Evolutionary conservation across 2,113 vertebrate genomes (phyloP).

Genomic region (Furnarius figulus): DNA sequence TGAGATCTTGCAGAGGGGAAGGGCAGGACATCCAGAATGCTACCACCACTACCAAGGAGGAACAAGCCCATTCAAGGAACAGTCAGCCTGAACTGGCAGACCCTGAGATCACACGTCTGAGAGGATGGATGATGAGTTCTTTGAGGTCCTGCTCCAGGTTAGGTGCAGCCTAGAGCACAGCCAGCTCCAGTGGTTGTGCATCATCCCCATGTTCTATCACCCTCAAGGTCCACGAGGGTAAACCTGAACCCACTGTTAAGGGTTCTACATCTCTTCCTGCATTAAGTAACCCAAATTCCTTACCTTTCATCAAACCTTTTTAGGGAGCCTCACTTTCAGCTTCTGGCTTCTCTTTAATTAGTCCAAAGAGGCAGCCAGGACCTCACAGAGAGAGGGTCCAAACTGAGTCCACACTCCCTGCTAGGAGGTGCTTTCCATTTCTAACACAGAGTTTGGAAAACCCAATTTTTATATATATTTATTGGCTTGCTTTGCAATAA

Average conservation of each 20-base stretch:
- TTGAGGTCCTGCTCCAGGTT: background rate
- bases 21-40: background rate
- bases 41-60: background rate
- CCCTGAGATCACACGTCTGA: background rate
- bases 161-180: accelerated
- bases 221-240: accelerated
- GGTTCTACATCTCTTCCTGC: background rate
- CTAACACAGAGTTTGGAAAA: background rate
- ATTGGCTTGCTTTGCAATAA: background rate
- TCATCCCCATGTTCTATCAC: accelerated
- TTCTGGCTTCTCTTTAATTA: background rate
- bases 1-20: background rate
- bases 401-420: background rate
- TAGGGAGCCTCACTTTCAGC: background rate
- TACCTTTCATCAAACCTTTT: background rate
- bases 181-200: background rate
- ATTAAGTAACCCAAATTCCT: background rate
- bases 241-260: accelerated
- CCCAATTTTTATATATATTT: background rate
- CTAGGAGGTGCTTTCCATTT: background rate
- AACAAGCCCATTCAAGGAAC: background rate
- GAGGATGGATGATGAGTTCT: background rate
- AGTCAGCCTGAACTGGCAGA: background rate
- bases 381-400: background rate
- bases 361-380: background rate